Evolutionary conservation across 1,140 invertebrate species (phyloP), one percentile per base, ranked within the genome.

Genomic region (Pseudomyrmex dendroicus): DNA sequence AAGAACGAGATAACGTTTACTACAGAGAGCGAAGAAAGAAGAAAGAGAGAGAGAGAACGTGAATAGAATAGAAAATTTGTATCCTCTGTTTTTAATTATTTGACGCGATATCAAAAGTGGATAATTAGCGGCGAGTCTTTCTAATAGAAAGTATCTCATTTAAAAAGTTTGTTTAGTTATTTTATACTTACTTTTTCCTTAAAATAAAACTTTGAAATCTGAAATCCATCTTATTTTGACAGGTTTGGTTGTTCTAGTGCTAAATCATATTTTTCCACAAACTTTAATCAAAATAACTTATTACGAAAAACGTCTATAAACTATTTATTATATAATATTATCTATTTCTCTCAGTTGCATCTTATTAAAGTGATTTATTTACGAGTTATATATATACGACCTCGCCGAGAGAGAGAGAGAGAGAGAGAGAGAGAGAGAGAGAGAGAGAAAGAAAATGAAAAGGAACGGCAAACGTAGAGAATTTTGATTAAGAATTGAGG

Each of bases 301-400:
- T 35, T 35, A 7, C 5, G 7, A 35, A 35, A 35, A 35, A 35
- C 4, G 5, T 35, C 35, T 35, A 35, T 35, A 35, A 35, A 35
- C 5, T 35, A 35, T 88, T 89, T 94, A 93, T 93, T 94, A 92
- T 93, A 92, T 91, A 93, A 93, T 94, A 94, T 93, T 93, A 92
- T 93, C 90, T 93, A 94, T 35, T 35, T 35, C 5, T 35, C 35
- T 93, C 86, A 90, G 89, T 93, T 94, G 89, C 93, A 93, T 94
- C 5, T 93, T 93, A 93, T 94, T 92, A 83, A 91, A 91, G 88
- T 88, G 78, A 92, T 93, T 94, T 93, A 93, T 92, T 93, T 92
- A 89, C 87, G 84, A 88, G 92, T 93, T 20, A 20, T 20, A 20
- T 20, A 20, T 20, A 20, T 20, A 20, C 20, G 20, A 20, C 20